Evolutionary conservation across 2,888 invertebrate species (phyloP).

Genomic region (Poecilobothrus nobilitatus): DNA sequence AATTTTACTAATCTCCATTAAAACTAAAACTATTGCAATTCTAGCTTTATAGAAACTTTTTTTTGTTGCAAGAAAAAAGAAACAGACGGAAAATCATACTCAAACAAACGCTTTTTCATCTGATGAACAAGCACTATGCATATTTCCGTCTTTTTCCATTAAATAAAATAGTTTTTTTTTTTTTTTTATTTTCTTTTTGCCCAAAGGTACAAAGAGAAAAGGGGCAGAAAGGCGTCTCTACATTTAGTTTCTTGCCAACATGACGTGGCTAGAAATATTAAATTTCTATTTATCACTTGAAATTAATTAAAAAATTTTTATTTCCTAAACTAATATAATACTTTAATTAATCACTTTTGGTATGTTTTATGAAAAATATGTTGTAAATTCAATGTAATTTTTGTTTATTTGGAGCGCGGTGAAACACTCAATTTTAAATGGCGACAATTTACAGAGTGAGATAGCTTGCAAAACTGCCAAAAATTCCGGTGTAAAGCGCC

Average conservation of each 20-base stretch:
- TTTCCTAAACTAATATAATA: background rate
- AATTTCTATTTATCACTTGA: slow-evolving; percentile 5
- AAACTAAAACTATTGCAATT: slow-evolving; percentile 3
- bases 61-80: background rate
- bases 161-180: background rate
- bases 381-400: slow-evolving; percentile 8
- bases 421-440: slow-evolving; percentile 5
- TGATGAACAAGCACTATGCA: slow-evolving; percentile 6
- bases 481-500: background rate
- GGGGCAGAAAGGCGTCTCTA: slow-evolving; percentile 10
- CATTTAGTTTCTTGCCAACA: slow-evolving; percentile 8
- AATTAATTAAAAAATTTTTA: background rate
- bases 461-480: slow-evolving; percentile 3
- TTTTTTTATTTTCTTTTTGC: slow-evolving; percentile 2
- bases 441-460: slow-evolving; percentile 1
- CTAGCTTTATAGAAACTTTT: slow-evolving; percentile 2
- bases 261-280: slow-evolving; percentile 8
- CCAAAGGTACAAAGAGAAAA: background rate
- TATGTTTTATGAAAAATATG: background rate
- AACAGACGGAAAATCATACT: slow-evolving; percentile 6
- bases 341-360: slow-evolving; percentile 10
- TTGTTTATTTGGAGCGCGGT: slow-evolving; percentile 9
- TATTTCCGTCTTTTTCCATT: slow-evolving; percentile 1
- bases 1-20: background rate
- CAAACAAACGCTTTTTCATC: slow-evolving; percentile 6